A percentile compares a stretch with the other conserved stretches of the same genome.
These are phyloP conservation scores for Syrista parreyssii DNA, from an alignment of 2,888 invertebrate species.

Conservation along the genomic window DNA sequence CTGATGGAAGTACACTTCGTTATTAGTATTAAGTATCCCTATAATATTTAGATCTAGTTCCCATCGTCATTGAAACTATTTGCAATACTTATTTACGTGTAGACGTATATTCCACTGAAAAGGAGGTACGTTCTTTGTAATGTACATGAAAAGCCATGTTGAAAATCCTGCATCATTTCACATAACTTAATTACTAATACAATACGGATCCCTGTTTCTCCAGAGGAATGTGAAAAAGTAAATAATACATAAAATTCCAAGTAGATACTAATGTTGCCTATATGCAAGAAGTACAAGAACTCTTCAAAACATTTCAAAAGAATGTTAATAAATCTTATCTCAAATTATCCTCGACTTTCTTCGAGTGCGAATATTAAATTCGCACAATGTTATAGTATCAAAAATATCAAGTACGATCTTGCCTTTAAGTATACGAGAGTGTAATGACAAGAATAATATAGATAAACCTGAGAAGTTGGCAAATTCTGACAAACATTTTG, in stretches of 20 bases:
- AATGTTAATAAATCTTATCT: not conserved
- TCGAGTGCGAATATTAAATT: not conserved
- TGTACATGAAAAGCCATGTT: not conserved
- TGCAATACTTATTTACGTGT: not conserved
- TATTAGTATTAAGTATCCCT: not conserved
- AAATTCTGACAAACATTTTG: not conserved
- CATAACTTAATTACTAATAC: not conserved
- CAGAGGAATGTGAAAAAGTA: not conserved
- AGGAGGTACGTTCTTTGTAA: not conserved
- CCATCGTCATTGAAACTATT: not conserved
- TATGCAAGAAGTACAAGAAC: not conserved
- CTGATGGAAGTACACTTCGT: not conserved
- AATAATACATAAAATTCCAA: not conserved
- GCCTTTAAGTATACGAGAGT: not conserved
- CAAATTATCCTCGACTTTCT: not conserved
- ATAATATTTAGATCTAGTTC: not conserved
- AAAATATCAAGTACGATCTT: not conserved
- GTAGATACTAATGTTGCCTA: not conserved
- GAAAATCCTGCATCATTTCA: not conserved
- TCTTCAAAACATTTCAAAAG: not conserved
- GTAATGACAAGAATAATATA: not conserved
- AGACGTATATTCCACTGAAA: not conserved
- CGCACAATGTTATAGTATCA: not conserved
- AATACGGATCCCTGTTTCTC: not conserved
- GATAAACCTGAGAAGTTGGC: not conserved